Percentiles rank a stretch among this genome's conserved stretches.
Evolutionary conservation across 2,888 invertebrate species (phyloP).

Genomic region (Xylophagus ater): DNA sequence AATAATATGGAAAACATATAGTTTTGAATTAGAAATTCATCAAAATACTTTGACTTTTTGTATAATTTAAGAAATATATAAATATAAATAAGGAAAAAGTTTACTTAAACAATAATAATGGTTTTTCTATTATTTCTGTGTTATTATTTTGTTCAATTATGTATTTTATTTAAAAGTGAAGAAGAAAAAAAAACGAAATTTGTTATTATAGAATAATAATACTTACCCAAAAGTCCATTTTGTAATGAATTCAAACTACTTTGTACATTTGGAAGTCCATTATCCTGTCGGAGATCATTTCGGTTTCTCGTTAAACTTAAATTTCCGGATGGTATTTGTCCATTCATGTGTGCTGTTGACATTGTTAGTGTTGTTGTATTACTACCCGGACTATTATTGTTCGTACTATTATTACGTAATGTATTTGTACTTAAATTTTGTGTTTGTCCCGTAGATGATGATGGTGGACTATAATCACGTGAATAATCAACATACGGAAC

Average conservation of each 20-base stretch:
- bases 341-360: conserved; percentile 18
- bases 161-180: too few relatives aligned
- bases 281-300: conserved; percentile 29
- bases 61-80: background rate
- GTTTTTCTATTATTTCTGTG: too few relatives aligned
- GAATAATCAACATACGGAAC: conserved; percentile 82
- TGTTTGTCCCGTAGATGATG: conserved; percentile 26
- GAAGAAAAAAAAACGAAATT: background rate
- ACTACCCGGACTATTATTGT: conserved; percentile 10
- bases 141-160: too few relatives aligned
- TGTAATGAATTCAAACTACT: conserved; percentile 39
- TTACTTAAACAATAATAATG: too few relatives aligned
- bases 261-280: conserved; percentile 32
- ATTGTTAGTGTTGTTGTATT: conserved; percentile 10
- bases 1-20: too few relatives aligned
- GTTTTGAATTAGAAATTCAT: too few relatives aligned
- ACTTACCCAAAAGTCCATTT: conserved; percentile 25
- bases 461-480: conserved; percentile 79
- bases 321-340: conserved; percentile 20
- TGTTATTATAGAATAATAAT: conserved; percentile 1
- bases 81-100: background rate
- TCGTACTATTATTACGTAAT: conserved; percentile 6
- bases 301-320: conserved; percentile 30
- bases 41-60: too few relatives aligned
- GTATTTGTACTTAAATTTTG: conserved; percentile 18